These are phyloP conservation scores for Leptinotarsa peninsularis DNA, from an alignment of 2,888 invertebrate species.

Conservation along the genomic window DNA sequence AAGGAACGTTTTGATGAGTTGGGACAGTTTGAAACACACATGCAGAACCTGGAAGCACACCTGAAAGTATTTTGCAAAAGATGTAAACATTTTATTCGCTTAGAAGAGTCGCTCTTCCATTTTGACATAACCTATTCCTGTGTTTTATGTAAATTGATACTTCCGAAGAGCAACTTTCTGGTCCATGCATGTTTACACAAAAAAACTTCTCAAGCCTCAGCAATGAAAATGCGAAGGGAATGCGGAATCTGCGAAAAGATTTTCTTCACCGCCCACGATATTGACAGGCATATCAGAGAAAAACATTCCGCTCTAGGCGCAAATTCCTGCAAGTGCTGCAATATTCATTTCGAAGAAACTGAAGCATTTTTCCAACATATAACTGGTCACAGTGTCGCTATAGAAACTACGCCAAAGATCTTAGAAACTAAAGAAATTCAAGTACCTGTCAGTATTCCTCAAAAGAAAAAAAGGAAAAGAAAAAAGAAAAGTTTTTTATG, in stretches of 20 bases:
- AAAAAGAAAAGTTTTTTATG: neutral
- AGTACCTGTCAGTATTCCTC: neutral
- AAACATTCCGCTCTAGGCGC: constrained; percentile 21
- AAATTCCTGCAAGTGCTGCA: constrained; percentile 43
- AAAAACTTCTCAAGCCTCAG: constrained; percentile 31
- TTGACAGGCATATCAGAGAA: constrained; percentile 39
- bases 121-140: constrained; percentile 44
- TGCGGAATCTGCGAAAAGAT: constrained; percentile 42
- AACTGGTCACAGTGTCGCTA: neutral
- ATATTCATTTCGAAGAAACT: constrained; percentile 19
- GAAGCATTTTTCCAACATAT: constrained; percentile 30
- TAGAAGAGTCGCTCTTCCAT: constrained; percentile 39
- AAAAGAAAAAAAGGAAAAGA: neutral
- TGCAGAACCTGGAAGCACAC: constrained; percentile 43
- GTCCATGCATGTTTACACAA: constrained; percentile 42
- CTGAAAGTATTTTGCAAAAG: constrained; percentile 44
- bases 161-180: constrained; percentile 34
- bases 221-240: constrained; percentile 26
- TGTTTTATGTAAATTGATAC: constrained; percentile 38
- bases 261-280: constrained; percentile 36
- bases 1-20: constrained; percentile 32
- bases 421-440: neutral
- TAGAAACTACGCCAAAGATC: neutral
- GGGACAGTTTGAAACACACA: constrained; percentile 33
- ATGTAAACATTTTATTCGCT: constrained; percentile 38